Conservation (phyloP, 2,113 vertebrate genomes). For the Bungarus multicinctus region DNA sequence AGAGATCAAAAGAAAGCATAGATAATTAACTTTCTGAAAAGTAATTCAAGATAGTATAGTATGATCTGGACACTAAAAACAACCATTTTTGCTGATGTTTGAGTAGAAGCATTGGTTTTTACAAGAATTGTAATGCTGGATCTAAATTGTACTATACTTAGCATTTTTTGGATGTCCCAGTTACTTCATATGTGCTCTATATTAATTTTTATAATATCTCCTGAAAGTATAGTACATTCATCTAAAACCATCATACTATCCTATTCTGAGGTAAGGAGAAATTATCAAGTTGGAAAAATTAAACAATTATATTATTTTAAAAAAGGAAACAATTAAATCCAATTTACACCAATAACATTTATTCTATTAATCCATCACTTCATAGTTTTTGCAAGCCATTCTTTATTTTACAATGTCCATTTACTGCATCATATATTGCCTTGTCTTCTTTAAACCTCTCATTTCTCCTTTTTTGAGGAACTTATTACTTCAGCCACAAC, state of each 20-base stretch:
- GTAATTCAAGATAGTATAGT: not conserved
- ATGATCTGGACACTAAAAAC: constrained; percentile 35
- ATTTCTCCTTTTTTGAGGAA: not conserved
- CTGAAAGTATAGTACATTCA: not conserved
- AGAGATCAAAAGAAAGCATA: constrained; percentile 9
- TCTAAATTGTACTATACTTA: constrained; percentile 3
- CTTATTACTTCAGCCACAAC: not conserved
- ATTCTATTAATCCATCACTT: not conserved
- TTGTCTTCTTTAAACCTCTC: not conserved
- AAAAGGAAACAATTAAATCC: not conserved
- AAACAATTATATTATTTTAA: not conserved
- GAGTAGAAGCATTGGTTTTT: constrained; percentile 10
- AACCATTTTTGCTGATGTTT: not conserved
- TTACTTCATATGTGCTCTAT: not conserved
- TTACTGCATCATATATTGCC: not conserved
- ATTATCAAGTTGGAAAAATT: not conserved
- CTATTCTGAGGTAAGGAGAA: not conserved
- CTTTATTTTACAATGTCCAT: not conserved
- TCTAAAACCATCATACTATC: not conserved
- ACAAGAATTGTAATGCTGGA: constrained; percentile 31
- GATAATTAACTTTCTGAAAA: not conserved
- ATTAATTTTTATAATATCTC: not conserved
- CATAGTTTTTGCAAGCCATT: not conserved
- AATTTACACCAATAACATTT: not conserved
- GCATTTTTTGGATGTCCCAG: not conserved